Percentiles rank a stretch among this genome's conserved stretches.
Conservation (phyloP, 2,888 invertebrate species). For the Lagria hirta region DNA sequence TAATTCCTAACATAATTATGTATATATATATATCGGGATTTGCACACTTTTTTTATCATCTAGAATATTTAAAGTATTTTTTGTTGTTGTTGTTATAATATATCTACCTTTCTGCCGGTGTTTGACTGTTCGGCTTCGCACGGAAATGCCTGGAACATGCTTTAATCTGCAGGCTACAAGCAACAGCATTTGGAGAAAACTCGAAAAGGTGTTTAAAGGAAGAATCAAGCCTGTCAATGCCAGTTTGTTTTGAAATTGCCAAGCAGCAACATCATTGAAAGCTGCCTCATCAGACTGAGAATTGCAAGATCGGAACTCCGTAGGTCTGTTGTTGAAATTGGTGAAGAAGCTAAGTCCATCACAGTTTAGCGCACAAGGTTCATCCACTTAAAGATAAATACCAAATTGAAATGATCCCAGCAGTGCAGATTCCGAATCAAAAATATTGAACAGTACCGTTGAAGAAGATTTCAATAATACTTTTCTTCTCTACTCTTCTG, state of each 20-base stretch:
- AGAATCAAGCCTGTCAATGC: conserved; percentile 68
- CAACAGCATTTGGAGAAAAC: conserved; percentile 81
- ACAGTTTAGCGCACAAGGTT: conserved; percentile 88
- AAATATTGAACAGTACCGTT: too few relatives aligned
- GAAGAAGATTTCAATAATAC: too few relatives aligned
- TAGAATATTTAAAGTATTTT: too few relatives aligned
- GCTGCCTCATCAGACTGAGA: conserved; percentile 80
- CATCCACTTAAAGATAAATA: conserved; percentile 77
- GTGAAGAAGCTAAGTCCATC: conserved; percentile 84
- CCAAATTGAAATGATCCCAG: too few relatives aligned
- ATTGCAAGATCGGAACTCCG: conserved; percentile 83
- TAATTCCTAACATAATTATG: too few relatives aligned
- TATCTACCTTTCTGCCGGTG: too few relatives aligned
- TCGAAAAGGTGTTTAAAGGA: conserved; percentile 74
- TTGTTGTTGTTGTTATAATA: too few relatives aligned
- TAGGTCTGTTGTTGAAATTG: conserved; percentile 85
- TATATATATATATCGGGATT: too few relatives aligned
- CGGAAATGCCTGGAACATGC: conserved; percentile 80
- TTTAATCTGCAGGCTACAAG: conserved; percentile 84
- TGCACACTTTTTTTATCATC: too few relatives aligned
- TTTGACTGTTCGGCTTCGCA: too few relatives aligned
- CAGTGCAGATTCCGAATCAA: too few relatives aligned
- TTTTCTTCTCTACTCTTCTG: too few relatives aligned
- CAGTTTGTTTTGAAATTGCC: conserved; percentile 66
- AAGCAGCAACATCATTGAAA: conserved; percentile 71